phyloP scores from a whole-genome alignment of 2,113 vertebrate species.

The Phrynocephalus versicolor region DNA sequence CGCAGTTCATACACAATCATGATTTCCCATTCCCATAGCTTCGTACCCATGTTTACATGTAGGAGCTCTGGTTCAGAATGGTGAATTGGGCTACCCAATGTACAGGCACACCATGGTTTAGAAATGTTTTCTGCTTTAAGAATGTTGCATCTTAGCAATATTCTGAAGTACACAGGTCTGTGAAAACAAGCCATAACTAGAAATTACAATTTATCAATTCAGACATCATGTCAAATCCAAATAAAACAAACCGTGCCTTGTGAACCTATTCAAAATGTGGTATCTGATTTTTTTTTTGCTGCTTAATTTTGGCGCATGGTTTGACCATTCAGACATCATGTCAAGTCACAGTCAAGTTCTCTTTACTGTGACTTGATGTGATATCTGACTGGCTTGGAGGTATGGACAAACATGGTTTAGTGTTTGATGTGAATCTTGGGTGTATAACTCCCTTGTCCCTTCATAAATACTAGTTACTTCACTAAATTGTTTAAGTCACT shows the following conservation, averaged over 20 bases:
- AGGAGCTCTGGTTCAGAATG: background rate
- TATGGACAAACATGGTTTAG: background rate
- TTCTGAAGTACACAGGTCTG: background rate
- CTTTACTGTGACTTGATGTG: background rate
- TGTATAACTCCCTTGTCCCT: background rate
- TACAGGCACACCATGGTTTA: background rate
- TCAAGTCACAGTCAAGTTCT: background rate
- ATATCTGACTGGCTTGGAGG: background rate
- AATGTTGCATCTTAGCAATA: background rate
- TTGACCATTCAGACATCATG: background rate
- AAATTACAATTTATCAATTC: background rate
- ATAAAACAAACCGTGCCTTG: background rate
- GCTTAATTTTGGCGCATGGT: background rate
- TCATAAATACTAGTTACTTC: background rate
- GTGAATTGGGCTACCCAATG: background rate
- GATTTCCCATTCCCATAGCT: background rate
- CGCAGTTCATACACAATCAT: background rate
- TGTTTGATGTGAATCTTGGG: background rate
- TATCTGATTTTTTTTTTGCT: background rate
- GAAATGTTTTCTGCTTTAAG: background rate
- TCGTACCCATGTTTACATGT: background rate
- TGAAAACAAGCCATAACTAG: background rate
- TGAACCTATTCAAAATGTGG: background rate
- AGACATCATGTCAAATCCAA: background rate
- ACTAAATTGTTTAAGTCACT: background rate